Evolutionary conservation across 1,140 invertebrate genomes (phyloP).

Genomic region (Galleria mellonella): DNA sequence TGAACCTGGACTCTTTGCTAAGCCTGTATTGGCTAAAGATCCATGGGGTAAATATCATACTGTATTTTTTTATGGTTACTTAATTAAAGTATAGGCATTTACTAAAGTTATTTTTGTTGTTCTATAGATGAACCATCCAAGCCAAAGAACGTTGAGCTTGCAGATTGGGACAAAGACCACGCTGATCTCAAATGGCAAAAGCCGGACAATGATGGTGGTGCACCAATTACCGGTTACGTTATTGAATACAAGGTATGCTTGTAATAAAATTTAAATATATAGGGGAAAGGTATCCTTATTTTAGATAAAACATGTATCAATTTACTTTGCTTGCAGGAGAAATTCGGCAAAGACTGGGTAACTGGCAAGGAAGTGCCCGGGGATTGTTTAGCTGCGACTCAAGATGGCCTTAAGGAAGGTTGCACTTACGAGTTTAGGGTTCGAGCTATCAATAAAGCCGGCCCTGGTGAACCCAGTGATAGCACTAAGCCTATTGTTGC

Average conservation of each 20-base stretch:
- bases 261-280: too few species aligned
- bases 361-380: conserved; percentile 87
- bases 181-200: conserved; percentile 94
- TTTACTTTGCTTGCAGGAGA: conserved; percentile 75
- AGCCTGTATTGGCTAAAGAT: conserved; percentile 95
- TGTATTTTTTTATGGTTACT: background rate
- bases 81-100: background rate
- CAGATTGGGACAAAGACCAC: conserved; percentile 97
- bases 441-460: conserved; percentile 95
- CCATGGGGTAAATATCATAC: conserved; percentile 88
- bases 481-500: conserved; percentile 96
- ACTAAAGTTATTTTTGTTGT: conserved; percentile 10
- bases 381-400: conserved; percentile 83
- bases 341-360: conserved; percentile 93
- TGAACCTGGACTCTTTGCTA: conserved; percentile 90
- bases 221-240: conserved; percentile 95
- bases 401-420: conserved; percentile 94
- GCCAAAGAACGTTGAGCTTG: conserved; percentile 91
- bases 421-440: conserved; percentile 97
- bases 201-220: conserved; percentile 93
- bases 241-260: conserved; percentile 86
- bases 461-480: conserved; percentile 95
- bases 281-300: too few species aligned
- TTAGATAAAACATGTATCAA: conserved; percentile 8
- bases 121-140: conserved; percentile 92